Conservation (phyloP, 1,140 invertebrate species). For the Eulimnadia texana region DNA sequence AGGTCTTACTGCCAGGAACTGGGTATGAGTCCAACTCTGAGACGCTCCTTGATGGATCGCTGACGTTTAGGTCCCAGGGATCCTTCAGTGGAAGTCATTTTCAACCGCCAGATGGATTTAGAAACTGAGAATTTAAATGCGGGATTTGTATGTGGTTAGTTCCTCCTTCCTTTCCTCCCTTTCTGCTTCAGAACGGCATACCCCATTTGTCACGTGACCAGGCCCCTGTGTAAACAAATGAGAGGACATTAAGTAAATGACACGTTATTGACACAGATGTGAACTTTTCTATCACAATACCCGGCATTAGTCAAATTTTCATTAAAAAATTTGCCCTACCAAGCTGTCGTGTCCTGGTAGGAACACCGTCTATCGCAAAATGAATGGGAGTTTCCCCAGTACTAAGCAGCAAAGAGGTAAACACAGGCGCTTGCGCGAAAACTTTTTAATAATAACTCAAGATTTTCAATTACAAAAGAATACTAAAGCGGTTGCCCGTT, state of each 20-base stretch:
- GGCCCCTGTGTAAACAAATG: background rate
- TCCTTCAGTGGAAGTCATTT: background rate
- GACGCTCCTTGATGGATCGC: conserved; percentile 47
- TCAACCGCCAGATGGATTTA: no score
- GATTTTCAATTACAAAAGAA: no score
- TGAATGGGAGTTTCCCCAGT: no score
- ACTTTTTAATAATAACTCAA: no score
- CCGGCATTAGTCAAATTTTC: no score
- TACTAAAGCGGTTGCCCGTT: no score
- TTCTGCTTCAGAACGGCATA: background rate
- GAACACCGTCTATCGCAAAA: no score
- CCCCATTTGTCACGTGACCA: background rate
- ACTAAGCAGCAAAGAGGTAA: no score
- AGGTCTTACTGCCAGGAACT: conserved; percentile 49
- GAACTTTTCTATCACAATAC: background rate
- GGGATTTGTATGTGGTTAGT: background rate
- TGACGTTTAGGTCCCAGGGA: conserved; percentile 24
- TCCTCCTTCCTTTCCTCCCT: background rate
- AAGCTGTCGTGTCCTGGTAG: no score
- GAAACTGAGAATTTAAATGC: background rate
- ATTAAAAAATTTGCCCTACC: no score
- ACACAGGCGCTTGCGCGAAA: no score
- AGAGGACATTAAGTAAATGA: background rate
- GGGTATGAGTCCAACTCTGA: conserved; percentile 50
- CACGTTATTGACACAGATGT: background rate